A percentile compares a stretch with the other conserved stretches of the same genome.
Evolutionary conservation across 2,797 vertebrate genomes (phyloP).

Genomic region (Acrocephalus scirpaceus): DNA sequence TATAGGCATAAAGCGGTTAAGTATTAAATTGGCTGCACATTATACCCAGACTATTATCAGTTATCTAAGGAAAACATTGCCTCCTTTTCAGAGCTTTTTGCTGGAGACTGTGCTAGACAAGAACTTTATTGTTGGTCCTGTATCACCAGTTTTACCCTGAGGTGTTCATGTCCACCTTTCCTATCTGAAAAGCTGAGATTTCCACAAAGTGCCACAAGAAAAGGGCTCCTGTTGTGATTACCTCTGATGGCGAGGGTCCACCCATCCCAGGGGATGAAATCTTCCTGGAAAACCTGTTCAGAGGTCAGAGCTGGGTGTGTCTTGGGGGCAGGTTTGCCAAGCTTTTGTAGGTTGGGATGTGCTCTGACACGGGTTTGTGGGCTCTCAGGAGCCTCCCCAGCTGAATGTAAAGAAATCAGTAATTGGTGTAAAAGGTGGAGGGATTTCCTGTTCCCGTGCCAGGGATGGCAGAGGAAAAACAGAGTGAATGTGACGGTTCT

Average conservation of each 20-base stretch:
- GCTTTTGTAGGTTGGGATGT: neutral
- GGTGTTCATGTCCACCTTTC: neutral
- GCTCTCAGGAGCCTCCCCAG: neutral
- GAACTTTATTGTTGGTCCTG: constrained; percentile 17
- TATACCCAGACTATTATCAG: constrained; percentile 32
- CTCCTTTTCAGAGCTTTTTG: constrained; percentile 26
- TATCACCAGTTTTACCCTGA: neutral
- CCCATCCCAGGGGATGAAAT: neutral
- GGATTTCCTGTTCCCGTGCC: neutral
- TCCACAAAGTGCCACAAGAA: neutral
- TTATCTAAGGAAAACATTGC: constrained; percentile 53
- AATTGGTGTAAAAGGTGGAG: neutral
- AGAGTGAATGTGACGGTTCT: too few relatives aligned
- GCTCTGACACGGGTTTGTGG: neutral
- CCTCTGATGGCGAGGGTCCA: neutral
- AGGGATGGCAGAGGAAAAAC: neutral
- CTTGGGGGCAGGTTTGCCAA: neutral
- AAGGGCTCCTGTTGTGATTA: neutral
- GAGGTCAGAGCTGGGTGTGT: neutral
- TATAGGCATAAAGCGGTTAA: constrained; percentile 17
- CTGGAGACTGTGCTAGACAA: neutral
- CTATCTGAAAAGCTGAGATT: neutral
- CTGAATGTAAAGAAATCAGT: rapidly evolving
- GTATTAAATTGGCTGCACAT: constrained; percentile 46
- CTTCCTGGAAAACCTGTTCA: neutral